phyloP scores from a whole-genome alignment of 2,113 vertebrate genomes.

The Myrmophylax atrothorax region DNA sequence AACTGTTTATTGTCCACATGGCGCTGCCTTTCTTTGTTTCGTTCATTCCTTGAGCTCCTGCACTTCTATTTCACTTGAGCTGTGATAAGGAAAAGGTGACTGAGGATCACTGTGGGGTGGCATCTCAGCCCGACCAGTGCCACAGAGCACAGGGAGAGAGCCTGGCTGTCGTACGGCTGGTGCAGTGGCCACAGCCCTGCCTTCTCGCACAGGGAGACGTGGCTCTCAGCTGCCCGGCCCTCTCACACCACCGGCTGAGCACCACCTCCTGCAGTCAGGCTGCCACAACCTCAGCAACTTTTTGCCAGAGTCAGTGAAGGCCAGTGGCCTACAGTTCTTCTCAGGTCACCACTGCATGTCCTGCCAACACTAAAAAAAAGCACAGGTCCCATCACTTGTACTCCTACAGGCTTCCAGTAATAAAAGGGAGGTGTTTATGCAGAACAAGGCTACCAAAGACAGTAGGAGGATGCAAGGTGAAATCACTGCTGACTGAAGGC shows the following conservation, averaged over 20 bases:
- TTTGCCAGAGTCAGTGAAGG: background rate
- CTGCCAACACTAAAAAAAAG: background rate
- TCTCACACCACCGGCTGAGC: accelerated
- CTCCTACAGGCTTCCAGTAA: background rate
- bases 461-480: background rate
- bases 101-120: background rate
- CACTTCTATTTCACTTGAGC: background rate
- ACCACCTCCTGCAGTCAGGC: background rate
- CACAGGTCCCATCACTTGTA: background rate
- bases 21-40: constrained; percentile 40
- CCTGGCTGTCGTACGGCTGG: background rate
- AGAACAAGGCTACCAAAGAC: background rate
- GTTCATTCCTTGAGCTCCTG: background rate
- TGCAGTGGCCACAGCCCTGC: background rate
- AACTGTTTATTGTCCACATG: constrained; percentile 85
- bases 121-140: background rate
- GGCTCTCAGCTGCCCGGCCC: background rate
- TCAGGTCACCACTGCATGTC: background rate
- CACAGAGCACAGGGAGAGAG: accelerated
- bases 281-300: background rate
- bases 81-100: background rate
- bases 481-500: background rate
- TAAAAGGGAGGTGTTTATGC: background rate
- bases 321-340: background rate
- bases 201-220: accelerated